These are phyloP conservation scores for Athene noctua DNA, from an alignment of 2,113 vertebrate species.

Conservation along the genomic window DNA sequence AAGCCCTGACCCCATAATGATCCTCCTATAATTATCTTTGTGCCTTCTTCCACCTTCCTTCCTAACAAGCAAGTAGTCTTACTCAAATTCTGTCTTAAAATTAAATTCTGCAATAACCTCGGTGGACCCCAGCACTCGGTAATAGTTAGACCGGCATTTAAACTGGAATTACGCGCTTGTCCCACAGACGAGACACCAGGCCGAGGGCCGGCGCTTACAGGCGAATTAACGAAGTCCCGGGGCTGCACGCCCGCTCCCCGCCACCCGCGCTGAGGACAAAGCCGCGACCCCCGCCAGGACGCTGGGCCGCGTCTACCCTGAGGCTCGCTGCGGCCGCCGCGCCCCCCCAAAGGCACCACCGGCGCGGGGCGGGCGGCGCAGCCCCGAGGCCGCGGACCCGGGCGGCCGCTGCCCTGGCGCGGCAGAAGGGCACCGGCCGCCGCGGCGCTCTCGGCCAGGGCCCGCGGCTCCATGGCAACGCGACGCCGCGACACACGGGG, in stretches of 20 bases:
- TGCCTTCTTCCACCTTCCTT: neutral
- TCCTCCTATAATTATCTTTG: neutral
- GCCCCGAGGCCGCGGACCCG: neutral
- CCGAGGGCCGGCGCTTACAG: neutral
- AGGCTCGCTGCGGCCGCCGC: no score
- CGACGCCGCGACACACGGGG: neutral
- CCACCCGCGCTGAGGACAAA: neutral
- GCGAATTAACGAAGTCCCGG: no score
- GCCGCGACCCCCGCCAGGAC: rapidly evolving
- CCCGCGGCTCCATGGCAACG: slow-evolving; percentile 5
- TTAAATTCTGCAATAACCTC: neutral
- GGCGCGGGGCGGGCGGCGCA: neutral
- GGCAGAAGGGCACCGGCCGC: no score
- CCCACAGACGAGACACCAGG: rapidly evolving
- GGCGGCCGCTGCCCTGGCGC: no score
- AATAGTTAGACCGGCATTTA: no score
- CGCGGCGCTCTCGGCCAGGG: neutral
- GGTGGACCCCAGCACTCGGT: neutral
- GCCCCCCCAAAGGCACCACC: no score
- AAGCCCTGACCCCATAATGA: neutral
- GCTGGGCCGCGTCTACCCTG: rapidly evolving
- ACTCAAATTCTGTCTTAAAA: neutral
- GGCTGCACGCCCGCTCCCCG: neutral
- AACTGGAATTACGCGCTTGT: rapidly evolving
- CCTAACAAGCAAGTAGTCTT: neutral